Evolutionary conservation across 2,888 invertebrate species (phyloP).

Genomic region (Ophion obscuratus): DNA sequence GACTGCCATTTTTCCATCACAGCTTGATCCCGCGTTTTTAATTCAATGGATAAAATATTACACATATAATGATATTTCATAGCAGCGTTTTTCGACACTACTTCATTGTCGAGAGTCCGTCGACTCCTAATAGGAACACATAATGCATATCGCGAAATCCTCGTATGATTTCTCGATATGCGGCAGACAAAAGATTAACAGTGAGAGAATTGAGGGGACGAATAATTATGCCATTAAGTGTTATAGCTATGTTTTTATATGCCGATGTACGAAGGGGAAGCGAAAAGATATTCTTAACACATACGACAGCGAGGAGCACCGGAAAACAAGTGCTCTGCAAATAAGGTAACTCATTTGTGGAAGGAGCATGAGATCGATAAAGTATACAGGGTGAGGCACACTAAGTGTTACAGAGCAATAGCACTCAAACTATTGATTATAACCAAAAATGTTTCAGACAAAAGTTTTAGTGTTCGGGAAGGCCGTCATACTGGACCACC

Average conservation of each 20-base stretch:
- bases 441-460: no score
- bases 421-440: no score
- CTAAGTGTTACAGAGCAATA: no score
- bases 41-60: background rate
- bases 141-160: no score
- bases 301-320: constrained; percentile 72
- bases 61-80: constrained; percentile 35
- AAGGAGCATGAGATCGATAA: constrained; percentile 72
- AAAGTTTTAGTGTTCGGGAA: no score
- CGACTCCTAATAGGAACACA: background rate
- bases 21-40: background rate
- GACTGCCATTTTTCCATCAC: background rate
- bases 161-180: constrained; percentile 32
- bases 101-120: constrained; percentile 12
- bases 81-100: constrained; percentile 16
- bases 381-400: no score
- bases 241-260: constrained; percentile 46
- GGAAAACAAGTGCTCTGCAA: constrained; percentile 81
- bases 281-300: constrained; percentile 77
- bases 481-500: no score
- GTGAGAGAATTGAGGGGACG: constrained; percentile 8
- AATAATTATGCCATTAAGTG: constrained; percentile 22
- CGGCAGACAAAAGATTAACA: constrained; percentile 28
- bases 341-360: constrained; percentile 83
- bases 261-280: constrained; percentile 73